Evolutionary conservation across 2,797 vertebrate species (phyloP).

Genomic region (Acanthiza pusilla): DNA sequence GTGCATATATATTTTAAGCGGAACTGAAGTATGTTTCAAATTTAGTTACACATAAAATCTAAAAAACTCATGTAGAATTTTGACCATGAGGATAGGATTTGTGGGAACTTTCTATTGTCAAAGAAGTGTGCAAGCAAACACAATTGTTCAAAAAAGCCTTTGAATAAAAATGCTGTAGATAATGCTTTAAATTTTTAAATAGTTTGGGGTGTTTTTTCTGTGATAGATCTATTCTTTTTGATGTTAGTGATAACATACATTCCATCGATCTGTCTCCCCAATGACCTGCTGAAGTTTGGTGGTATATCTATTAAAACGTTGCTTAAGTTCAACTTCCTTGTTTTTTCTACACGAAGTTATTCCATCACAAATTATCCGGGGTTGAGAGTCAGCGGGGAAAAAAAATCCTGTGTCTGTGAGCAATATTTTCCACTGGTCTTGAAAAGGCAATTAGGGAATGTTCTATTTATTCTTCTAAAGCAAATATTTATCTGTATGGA

Average conservation of each 20-base stretch:
- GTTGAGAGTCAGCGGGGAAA: slow-evolving; percentile 13
- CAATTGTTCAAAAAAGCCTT: slow-evolving; percentile 58
- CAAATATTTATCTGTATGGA: slow-evolving; percentile 62
- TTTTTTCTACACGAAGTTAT: slow-evolving; percentile 64
- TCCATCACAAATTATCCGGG: slow-evolving; percentile 66
- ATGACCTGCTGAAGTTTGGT: slow-evolving; percentile 56
- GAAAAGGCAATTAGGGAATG: slow-evolving; percentile 64
- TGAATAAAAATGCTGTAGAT: slow-evolving; percentile 63
- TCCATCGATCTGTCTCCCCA: slow-evolving; percentile 59
- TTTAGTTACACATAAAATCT: not conserved
- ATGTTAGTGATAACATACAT: slow-evolving; percentile 68
- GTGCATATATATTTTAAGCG: not conserved
- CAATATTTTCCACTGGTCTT: slow-evolving; percentile 70
- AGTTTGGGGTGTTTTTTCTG: slow-evolving; percentile 45
- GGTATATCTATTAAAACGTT: slow-evolving; percentile 68
- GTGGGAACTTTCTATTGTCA: not conserved
- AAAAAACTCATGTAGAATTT: not conserved
- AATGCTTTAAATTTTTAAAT: slow-evolving; percentile 70
- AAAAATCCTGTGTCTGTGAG: not conserved
- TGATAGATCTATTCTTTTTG: slow-evolving; percentile 71
- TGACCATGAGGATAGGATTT: not conserved
- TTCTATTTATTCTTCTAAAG: slow-evolving; percentile 71
- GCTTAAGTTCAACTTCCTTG: slow-evolving; percentile 63
- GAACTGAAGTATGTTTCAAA: not conserved
- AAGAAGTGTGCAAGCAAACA: slow-evolving; percentile 32